Evolutionary conservation across 2,113 vertebrate species (phyloP).

Genomic region (Cebus imitator): DNA sequence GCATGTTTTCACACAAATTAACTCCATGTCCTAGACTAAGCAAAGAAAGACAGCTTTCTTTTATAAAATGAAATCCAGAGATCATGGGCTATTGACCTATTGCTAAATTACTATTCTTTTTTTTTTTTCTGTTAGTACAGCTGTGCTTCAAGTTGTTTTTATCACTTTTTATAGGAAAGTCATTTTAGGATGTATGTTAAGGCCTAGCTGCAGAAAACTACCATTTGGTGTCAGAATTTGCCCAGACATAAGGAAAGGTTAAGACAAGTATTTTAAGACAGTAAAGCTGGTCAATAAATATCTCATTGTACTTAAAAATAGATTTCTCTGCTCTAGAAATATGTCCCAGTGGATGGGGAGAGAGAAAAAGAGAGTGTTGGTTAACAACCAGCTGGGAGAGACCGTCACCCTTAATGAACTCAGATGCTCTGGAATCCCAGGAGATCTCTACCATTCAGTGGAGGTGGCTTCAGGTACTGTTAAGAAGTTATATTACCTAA

Average conservation of each 20-base stretch:
- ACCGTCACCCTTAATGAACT: neutral
- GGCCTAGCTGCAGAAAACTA: neutral
- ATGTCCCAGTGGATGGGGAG: neutral
- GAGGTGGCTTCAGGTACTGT: neutral
- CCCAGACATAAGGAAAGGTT: neutral
- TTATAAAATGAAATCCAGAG: neutral
- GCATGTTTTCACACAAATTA: neutral
- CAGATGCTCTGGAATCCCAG: neutral
- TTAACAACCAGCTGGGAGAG: neutral
- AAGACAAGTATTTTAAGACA: constrained; percentile 28
- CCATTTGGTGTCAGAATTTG: neutral
- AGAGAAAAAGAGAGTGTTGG: neutral
- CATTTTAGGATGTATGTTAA: neutral
- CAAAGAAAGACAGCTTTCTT: neutral
- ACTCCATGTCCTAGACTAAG: neutral
- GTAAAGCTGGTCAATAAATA: neutral
- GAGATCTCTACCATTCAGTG: neutral
- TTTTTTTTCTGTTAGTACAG: neutral
- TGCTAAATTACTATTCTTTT: neutral
- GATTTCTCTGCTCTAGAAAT: neutral
- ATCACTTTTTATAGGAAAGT: neutral
- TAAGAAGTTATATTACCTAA: neutral
- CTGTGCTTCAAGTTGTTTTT: neutral
- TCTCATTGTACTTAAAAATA: neutral
- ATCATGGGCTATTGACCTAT: neutral